Conservation (phyloP, 1,140 invertebrate genomes). For the Archivesica marissinica region DNA sequence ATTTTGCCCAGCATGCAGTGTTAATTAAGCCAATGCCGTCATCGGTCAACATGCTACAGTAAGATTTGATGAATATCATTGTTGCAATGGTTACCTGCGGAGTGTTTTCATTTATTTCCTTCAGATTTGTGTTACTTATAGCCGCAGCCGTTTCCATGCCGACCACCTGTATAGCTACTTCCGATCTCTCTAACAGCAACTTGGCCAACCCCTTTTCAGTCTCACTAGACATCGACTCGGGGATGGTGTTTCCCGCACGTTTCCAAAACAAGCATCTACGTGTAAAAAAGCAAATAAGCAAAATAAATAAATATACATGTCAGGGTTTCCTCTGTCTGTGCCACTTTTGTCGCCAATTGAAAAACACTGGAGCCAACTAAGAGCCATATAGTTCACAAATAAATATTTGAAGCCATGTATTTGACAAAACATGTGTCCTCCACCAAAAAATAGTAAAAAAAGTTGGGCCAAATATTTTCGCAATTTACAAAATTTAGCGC, state of each 20-base stretch:
- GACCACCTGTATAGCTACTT: not conserved
- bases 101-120: slow-evolving; percentile 28
- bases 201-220: slow-evolving; percentile 51
- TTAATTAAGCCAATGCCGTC: too few relatives aligned
- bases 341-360: too few relatives aligned
- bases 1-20: too few relatives aligned
- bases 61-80: not conserved
- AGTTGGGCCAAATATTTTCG: too few relatives aligned
- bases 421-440: too few relatives aligned
- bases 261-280: slow-evolving; percentile 61
- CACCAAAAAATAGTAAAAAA: too few relatives aligned
- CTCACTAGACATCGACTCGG: slow-evolving; percentile 29
- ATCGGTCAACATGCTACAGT: too few relatives aligned
- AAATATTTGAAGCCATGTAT: too few relatives aligned
- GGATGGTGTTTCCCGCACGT: not conserved
- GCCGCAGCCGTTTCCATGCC: not conserved
- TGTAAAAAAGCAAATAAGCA: not conserved
- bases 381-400: too few relatives aligned
- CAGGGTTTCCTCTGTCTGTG: too few relatives aligned
- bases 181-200: slow-evolving; percentile 25
- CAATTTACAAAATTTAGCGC: too few relatives aligned
- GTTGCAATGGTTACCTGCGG: slow-evolving; percentile 3
- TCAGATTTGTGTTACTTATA: not conserved
- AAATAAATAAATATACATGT: not conserved
- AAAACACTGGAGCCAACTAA: too few relatives aligned